Percentiles rank a stretch among this genome's conserved stretches.
Evolutionary conservation across 1,140 invertebrate species (phyloP).

Genomic region (Hyphantria cunea): DNA sequence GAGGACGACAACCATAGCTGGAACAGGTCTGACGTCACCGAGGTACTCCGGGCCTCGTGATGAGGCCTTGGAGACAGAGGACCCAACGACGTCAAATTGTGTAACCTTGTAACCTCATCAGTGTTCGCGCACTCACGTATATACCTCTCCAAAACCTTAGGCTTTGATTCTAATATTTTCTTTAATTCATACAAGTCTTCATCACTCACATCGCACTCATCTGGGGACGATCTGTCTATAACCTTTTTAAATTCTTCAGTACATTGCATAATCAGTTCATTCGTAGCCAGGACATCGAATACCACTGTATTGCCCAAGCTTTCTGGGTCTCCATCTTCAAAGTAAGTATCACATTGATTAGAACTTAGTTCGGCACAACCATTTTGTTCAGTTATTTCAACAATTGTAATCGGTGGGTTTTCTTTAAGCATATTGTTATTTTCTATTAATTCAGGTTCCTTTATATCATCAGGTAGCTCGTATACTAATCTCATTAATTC

Average conservation of each 20-base stretch:
- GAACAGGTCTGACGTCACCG: slow-evolving; percentile 92
- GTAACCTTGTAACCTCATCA: slow-evolving; percentile 83
- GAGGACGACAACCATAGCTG: slow-evolving; percentile 90
- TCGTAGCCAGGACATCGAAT: slow-evolving; percentile 61
- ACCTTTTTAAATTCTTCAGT: slow-evolving; percentile 65
- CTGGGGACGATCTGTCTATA: slow-evolving; percentile 62
- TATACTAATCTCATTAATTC: slow-evolving; percentile 79
- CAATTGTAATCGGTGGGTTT: slow-evolving; percentile 72
- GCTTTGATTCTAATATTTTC: slow-evolving; percentile 62
- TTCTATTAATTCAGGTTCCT: slow-evolving; percentile 45
- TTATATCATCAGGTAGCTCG: slow-evolving; percentile 70
- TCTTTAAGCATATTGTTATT: slow-evolving; percentile 75
- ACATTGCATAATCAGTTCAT: slow-evolving; percentile 64
- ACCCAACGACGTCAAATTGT: slow-evolving; percentile 78
- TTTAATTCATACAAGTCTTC: slow-evolving; percentile 68
- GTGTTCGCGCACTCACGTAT: slow-evolving; percentile 86
- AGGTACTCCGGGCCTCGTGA: slow-evolving; percentile 82
- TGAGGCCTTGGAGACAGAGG: slow-evolving; percentile 82
- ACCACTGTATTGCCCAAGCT: slow-evolving; percentile 68
- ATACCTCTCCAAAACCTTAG: slow-evolving; percentile 85
- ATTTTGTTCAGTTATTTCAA: slow-evolving; percentile 73
- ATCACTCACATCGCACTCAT: slow-evolving; percentile 52
- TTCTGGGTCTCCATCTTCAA: slow-evolving; percentile 56
- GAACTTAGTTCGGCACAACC: slow-evolving; percentile 66
- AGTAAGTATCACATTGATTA: slow-evolving; percentile 60